Evolutionary conservation across 2,888 invertebrate genomes (phyloP), one percentile per base, ranked within the genome.

Genomic region (Eremobia ochroleuca): DNA sequence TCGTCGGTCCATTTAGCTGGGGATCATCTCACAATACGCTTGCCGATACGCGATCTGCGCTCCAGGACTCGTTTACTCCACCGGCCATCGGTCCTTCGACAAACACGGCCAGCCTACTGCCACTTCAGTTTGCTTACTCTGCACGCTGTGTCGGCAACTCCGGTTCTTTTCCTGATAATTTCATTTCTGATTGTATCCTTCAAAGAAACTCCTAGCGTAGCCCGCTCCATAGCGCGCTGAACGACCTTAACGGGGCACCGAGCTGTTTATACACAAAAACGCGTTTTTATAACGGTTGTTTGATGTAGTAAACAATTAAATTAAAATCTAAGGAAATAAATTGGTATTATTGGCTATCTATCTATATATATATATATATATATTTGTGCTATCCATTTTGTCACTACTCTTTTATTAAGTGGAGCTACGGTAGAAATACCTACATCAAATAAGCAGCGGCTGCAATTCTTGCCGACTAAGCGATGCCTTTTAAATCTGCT

Each of bases 391-490:
- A 31, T 77, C 46, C 58, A 80, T 73, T 46, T 58, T 18, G 4
- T 25, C 31, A 21, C 21, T 62, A 62, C n/a, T 80, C 74, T 52
- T 37, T 65, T 34, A 15, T 46, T 46, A 43, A 9, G 43, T 25
- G 9, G 21, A 67, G 34, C 37, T 15, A 66, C 18, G 46, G 31
- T 61, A 76, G 52, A 52, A 15, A 37, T 69, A 25, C 43, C 43
- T 21, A 31, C 31, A 62, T 72, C 71, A 55, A 28, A 72, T 72
- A 82, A 55, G 71, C 58, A 58, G 52, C 55, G 31, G 13, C 52
- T 78, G 65, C 68, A 82, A 52, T 83, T 73, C 79, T 73, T 43
- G 55, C 55, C 40, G 55, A 31, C 61, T 78, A 83, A 77, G 72
- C 68, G 68, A 73, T 82, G 68, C 40, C 61, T 82, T 77, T 72